These are phyloP conservation scores for Hyaena hyaena DNA, from an alignment of 2,113 vertebrate species.

Conservation along the genomic window DNA sequence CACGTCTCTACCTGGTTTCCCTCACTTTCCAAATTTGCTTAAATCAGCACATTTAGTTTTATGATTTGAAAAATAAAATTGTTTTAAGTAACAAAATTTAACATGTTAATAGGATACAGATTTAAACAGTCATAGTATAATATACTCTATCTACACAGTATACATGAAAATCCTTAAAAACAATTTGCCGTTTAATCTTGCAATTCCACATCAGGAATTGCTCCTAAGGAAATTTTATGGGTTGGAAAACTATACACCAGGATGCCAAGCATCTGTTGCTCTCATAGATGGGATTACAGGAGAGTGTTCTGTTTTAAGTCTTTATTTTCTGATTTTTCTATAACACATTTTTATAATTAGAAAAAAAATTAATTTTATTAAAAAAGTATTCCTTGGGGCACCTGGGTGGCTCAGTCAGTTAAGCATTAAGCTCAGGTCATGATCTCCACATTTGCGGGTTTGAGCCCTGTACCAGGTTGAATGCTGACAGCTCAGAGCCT, in stretches of 20 bases:
- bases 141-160: background rate
- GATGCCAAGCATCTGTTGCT: background rate
- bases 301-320: background rate
- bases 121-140: background rate
- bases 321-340: background rate
- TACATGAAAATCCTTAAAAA: background rate
- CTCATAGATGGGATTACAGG: background rate
- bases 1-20: background rate
- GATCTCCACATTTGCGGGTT: no score
- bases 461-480: no score
- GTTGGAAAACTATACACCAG: background rate
- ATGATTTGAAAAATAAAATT: background rate
- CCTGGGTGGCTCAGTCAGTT: no score
- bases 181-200: background rate
- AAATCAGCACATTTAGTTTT: background rate
- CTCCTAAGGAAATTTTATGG: background rate
- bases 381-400: background rate
- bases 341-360: slow-evolving; percentile 23
- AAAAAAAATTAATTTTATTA: background rate
- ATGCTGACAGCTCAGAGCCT: no score
- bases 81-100: slow-evolving; percentile 12
- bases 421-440: no score
- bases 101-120: background rate
- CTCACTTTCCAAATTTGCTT: background rate
- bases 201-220: background rate